Percentiles rank a stretch among this genome's conserved stretches.
phyloP scores from a whole-genome alignment of 2,888 invertebrate genomes.

The Heliconius erato region DNA sequence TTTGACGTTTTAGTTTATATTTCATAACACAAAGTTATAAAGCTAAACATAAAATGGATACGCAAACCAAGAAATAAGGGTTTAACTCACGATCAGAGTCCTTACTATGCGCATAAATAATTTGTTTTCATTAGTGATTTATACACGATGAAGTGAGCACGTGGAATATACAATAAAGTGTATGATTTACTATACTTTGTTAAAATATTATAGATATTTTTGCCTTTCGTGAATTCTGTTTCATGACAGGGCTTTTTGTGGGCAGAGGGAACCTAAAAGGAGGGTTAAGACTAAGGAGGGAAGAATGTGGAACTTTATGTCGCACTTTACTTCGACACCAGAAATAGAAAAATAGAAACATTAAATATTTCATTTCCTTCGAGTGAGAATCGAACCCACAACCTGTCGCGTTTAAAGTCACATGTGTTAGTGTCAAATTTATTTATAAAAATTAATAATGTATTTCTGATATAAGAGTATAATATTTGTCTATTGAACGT shows the following conservation, averaged over 20 bases:
- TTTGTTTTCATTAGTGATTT: slow-evolving; percentile 82
- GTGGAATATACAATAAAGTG: slow-evolving; percentile 69
- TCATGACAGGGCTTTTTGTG: too few relatives aligned
- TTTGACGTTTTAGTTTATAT: not conserved
- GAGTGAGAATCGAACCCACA: too few relatives aligned
- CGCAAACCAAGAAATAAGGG: slow-evolving; percentile 70
- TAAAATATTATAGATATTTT: not conserved
- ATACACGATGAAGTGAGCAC: slow-evolving; percentile 76
- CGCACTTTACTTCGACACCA: too few relatives aligned
- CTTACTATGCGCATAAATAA: slow-evolving; percentile 85
- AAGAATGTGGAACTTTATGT: too few relatives aligned
- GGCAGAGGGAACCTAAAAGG: too few relatives aligned
- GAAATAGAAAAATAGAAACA: too few relatives aligned
- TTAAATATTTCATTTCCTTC: too few relatives aligned
- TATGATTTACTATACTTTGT: slow-evolving; percentile 62
- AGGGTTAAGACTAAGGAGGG: too few relatives aligned
- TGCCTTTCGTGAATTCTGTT: not conserved
- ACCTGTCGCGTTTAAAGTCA: too few relatives aligned
- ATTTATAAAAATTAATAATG: not conserved
- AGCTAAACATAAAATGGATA: slow-evolving; percentile 58
- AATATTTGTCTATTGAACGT: not conserved
- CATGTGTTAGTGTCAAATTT: not conserved
- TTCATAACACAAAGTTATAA: slow-evolving; percentile 41
- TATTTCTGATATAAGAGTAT: not conserved
- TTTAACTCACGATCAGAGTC: slow-evolving; percentile 70